Base-by-base conservation (phyloP, 1,140 invertebrate genomes). In the Hypothenemus hampei region DNA sequence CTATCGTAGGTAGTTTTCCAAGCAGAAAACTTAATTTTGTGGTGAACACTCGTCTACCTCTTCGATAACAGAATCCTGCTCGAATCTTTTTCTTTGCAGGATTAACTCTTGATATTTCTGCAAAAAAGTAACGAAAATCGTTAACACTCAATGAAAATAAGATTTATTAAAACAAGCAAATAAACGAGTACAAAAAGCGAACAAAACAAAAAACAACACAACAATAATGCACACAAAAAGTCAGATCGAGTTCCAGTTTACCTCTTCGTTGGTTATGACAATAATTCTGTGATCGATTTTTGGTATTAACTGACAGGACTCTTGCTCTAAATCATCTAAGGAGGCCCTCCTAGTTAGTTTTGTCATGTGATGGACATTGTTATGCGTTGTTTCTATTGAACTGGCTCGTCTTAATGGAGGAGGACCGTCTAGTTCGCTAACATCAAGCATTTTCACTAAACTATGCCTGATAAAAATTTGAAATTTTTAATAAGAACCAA, bases 241-340 rank as follows among this genome's bases (percentile, higher is more conserved):
- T 11, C 5, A 40, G 40, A 35, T 13, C 15, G 5, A 16, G 3
- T 26, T 13, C 21, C 10, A 4, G 20, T 50, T 59, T 62, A 86
- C 83, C 74, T 85, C 82, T 41, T 82, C 79, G 49, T 77, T 82
- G 60, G 80, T 82, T 22, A 87, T 73, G 24, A 85, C 69, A n/a
- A 87, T 72, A 49, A 91, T 91, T 63, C 88, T 74, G 59, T 86
- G 82, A 62, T 91, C 87, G 7, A 85, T 65, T 65, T 81, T 81
- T 0, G 88, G 88, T 13, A 83, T 80, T 47, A 91, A 69, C 31
- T 84, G 82, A 69, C 87, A 90, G 0, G 84, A 79, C 63, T 82
- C 80, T 58, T 85, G 81, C 66, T 89, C 87, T 44, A 90, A 70
- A 62, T 89, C 85, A 64, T 90, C 87, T 35, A 89, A 66, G 10